Evolutionary conservation across 2,797 vertebrate species (phyloP), one percentile per base, ranked within the genome.

Genomic region (Sarcoramphus papa): DNA sequence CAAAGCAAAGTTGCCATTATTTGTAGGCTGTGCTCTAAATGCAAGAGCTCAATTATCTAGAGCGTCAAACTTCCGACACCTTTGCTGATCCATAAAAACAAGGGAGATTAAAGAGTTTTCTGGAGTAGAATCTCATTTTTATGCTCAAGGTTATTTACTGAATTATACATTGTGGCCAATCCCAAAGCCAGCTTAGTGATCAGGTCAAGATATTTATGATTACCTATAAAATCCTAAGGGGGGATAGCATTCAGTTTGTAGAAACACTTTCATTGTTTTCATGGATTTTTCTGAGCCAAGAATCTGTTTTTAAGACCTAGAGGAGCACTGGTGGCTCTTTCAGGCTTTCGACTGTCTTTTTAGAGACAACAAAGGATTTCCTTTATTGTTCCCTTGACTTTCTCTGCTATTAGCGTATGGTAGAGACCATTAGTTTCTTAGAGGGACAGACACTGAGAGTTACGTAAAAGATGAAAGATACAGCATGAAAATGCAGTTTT

Each of bases 21-120:
- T 97, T 59, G 90, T 76, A 92, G 92, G 88, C 88, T 94, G 85
- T 56, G 80, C 95, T 96, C 88, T 63, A 95, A 96, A 96, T 88
- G 93, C 93, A 37, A 57, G 80, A 95, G 96, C 95, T 97, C 96
- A 92, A 92, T 96, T 96, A 93, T 47, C 90, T 41, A 12, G 77
- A 80, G 92, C 82, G 96, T 96, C 96, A 96, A 93, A 93, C 92
- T 95, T 60, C 85, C 92, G 96, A 95, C 95, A 85, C 80, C 83
- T 87, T 37, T 94, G 96, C 90, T 91, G 95, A 96, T 76, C 96
- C 96, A 64, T 85, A 70, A 88, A 95, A 95, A 95, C 90, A 95
- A 82, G 83, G 64, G 31, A 96, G 94, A 96, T 97, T 96, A 97
- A 96, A 96, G 95, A 86, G 68, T 87, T 95, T 93, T 79, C 90